A percentile compares a stretch with the other conserved stretches of the same genome.
These are phyloP conservation scores for Volucella zonaria DNA, from an alignment of 2,888 invertebrate species.

Conservation along the genomic window DNA sequence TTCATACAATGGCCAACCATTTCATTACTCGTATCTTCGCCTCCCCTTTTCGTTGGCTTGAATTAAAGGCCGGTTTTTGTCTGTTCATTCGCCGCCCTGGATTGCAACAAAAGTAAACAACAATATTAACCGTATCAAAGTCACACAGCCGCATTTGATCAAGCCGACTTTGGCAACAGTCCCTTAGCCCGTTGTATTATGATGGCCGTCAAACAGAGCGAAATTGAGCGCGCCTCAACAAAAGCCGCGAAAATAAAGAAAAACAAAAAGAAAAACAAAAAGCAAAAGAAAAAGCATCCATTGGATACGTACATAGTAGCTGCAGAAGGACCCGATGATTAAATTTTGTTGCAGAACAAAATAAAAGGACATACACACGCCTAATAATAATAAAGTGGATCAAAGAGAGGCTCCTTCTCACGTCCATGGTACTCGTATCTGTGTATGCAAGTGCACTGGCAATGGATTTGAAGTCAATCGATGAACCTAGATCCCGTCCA, in stretches of 20 bases:
- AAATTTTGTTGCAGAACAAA: slow-evolving; percentile 31
- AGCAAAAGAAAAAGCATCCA: slow-evolving; percentile 22
- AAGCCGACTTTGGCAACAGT: slow-evolving; percentile 38
- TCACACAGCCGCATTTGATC: slow-evolving; percentile 69
- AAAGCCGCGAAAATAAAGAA: slow-evolving; percentile 26
- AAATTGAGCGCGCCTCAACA: slow-evolving; percentile 55
- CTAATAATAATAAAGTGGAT: slow-evolving; percentile 46
- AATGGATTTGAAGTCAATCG: slow-evolving; percentile 29
- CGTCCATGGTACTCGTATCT: slow-evolving; percentile 21
- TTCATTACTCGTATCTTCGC: slow-evolving; percentile 64
- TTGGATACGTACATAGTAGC: slow-evolving; percentile 20
- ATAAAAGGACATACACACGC: slow-evolving; percentile 54
- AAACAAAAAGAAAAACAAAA: slow-evolving; percentile 1
- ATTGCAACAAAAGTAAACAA: slow-evolving; percentile 73
- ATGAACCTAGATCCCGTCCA: slow-evolving; percentile 45
- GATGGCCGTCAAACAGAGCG: slow-evolving; percentile 39
- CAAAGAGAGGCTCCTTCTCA: slow-evolving; percentile 48
- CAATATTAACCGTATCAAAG: slow-evolving; percentile 73
- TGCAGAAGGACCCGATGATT: slow-evolving; percentile 59
- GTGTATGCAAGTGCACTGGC: slow-evolving; percentile 16
- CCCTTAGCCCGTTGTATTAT: slow-evolving; percentile 47
- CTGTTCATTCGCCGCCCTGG: slow-evolving; percentile 59
- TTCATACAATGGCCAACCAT: slow-evolving; percentile 62
- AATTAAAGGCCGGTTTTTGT: slow-evolving; percentile 66
- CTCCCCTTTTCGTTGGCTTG: slow-evolving; percentile 42